Evolutionary conservation across 1,140 invertebrate species (phyloP).

Genomic region (Asbolus verrucosus): DNA sequence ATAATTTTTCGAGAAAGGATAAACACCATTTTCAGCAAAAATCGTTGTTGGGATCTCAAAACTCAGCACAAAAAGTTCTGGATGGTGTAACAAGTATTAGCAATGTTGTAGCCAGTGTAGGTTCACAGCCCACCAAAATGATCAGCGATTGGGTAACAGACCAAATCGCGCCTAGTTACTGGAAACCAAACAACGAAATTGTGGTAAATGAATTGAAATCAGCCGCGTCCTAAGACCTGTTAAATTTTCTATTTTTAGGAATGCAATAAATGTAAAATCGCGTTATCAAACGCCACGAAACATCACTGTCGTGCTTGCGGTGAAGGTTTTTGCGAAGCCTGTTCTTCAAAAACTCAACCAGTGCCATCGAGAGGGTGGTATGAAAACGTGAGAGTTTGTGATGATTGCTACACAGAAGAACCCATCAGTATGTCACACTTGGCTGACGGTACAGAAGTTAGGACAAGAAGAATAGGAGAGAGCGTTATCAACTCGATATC

Average conservation of each 20-base stretch:
- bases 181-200: slow-evolving; percentile 84
- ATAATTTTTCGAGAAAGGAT: slow-evolving; percentile 55
- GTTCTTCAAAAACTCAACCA: slow-evolving; percentile 71
- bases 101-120: slow-evolving; percentile 76
- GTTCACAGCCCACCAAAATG: slow-evolving; percentile 77
- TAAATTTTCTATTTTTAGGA: slow-evolving; percentile 63
- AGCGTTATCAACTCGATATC: slow-evolving; percentile 73
- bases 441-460: slow-evolving; percentile 65
- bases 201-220: slow-evolving; percentile 66
- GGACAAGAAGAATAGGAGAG: slow-evolving; percentile 74
- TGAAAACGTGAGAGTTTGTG: slow-evolving; percentile 75
- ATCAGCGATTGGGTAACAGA: slow-evolving; percentile 82
- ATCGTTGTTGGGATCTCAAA: slow-evolving; percentile 67
- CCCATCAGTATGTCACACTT: slow-evolving; percentile 59
- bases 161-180: slow-evolving; percentile 83
- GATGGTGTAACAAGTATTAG: slow-evolving; percentile 80
- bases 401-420: slow-evolving; percentile 69
- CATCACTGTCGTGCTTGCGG: slow-evolving; percentile 87
- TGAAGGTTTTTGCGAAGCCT: slow-evolving; percentile 77
- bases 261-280: slow-evolving; percentile 74
- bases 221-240: neutral
- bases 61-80: slow-evolving; percentile 81
- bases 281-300: slow-evolving; percentile 71
- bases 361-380: slow-evolving; percentile 77
- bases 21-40: slow-evolving; percentile 61